phyloP scores from a whole-genome alignment of 2,888 invertebrate genomes.

The Bruchidius siliquastri region DNA sequence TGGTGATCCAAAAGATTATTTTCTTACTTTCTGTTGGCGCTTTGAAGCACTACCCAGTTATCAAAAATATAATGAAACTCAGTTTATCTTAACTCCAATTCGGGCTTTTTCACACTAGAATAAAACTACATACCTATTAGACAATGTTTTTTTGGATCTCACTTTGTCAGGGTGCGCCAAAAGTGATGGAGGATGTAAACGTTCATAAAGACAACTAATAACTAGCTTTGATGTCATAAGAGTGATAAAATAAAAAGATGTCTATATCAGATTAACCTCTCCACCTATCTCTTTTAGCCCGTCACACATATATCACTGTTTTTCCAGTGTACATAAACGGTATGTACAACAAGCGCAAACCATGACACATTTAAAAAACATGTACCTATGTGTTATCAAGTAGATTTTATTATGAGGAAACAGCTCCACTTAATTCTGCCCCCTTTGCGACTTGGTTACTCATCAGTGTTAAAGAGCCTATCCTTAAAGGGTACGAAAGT shows the following conservation, averaged over 20 bases:
- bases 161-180: too few relatives aligned
- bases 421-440: too few relatives aligned
- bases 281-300: too few relatives aligned
- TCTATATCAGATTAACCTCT: too few relatives aligned
- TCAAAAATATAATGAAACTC: not conserved
- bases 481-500: too few relatives aligned
- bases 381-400: not conserved
- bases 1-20: not conserved
- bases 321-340: not conserved
- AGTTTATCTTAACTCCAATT: not conserved
- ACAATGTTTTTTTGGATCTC: constrained; percentile 7
- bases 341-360: not conserved
- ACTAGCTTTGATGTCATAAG: too few relatives aligned
- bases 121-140: constrained; percentile 1
- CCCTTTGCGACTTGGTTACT: too few relatives aligned
- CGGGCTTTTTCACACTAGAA: not conserved
- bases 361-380: not conserved
- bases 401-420: not conserved
- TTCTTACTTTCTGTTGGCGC: too few relatives aligned
- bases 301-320: not conserved
- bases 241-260: too few relatives aligned
- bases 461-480: too few relatives aligned
- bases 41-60: not conserved
- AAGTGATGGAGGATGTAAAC: too few relatives aligned
- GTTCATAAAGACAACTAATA: too few relatives aligned